phyloP scores from a whole-genome alignment of 2,797 vertebrate genomes.

The Artibeus lituratus region DNA sequence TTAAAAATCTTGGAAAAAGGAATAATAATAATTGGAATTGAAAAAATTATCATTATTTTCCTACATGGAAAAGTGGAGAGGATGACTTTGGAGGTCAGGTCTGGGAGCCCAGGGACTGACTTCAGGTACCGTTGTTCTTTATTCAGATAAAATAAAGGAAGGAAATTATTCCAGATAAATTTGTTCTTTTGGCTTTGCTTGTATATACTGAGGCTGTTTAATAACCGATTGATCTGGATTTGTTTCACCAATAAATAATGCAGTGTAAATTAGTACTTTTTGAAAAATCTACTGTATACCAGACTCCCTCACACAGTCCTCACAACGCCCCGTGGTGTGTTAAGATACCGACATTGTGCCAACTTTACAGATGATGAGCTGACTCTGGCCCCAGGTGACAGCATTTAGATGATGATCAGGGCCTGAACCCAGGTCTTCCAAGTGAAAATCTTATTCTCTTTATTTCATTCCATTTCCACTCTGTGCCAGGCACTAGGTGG shows the following conservation, averaged over 20 bases:
- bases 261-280: background rate
- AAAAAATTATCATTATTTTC: background rate
- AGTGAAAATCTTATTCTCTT: background rate
- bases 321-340: background rate
- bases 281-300: background rate
- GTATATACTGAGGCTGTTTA: background rate
- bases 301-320: background rate
- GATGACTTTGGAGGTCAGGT: background rate
- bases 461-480: background rate
- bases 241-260: background rate
- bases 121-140: background rate
- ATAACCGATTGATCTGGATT: background rate
- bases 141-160: background rate
- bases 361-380: background rate
- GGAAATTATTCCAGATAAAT: background rate
- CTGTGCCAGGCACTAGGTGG: background rate
- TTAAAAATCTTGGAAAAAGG: background rate
- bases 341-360: background rate
- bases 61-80: background rate
- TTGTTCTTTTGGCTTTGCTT: background rate
- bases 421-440: background rate
- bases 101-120: background rate
- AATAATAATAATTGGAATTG: background rate
- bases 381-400: too few relatives aligned
- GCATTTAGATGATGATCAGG: background rate